These are phyloP conservation scores for Platyrinchus mystaceus DNA, from an alignment of 2,797 vertebrate species.

Conservation along the genomic window DNA sequence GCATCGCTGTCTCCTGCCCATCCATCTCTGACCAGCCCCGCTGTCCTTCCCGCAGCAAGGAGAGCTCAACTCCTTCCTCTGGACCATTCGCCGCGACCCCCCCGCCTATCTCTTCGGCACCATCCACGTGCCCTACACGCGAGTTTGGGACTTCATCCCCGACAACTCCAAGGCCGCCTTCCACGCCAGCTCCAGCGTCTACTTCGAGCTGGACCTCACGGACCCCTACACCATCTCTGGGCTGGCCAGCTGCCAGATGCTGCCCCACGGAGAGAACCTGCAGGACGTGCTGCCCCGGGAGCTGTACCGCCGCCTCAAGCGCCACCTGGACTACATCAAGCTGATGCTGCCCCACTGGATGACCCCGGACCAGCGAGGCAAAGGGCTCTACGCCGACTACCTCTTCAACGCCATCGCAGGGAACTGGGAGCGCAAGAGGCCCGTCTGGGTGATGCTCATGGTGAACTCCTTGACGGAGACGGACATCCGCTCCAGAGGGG, in stretches of 20 bases:
- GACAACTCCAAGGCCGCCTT: constrained; percentile 87
- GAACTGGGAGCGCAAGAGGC: constrained; percentile 89
- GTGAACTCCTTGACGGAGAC: constrained; percentile 88
- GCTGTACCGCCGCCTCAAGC: constrained; percentile 86
- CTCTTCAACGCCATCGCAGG: constrained; percentile 88
- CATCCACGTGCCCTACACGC: constrained; percentile 88
- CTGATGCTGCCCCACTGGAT: constrained; percentile 90
- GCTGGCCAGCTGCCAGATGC: constrained; percentile 86
- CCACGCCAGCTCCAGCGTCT: constrained; percentile 81
- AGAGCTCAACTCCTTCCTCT: constrained; percentile 87
- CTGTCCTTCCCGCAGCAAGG: constrained; percentile 72
- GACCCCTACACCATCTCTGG: constrained; percentile 87
- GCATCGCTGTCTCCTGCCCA: background rate
- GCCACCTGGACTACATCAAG: constrained; percentile 88
- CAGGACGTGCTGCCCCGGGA: constrained; percentile 84
- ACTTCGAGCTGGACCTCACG: constrained; percentile 87
- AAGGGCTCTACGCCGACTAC: constrained; percentile 86
- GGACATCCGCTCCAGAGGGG: constrained; percentile 83
- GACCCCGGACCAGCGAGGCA: constrained; percentile 85
- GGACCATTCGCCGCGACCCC: constrained; percentile 82
- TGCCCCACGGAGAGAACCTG: constrained; percentile 85
- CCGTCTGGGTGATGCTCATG: constrained; percentile 91
- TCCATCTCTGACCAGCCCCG: background rate
- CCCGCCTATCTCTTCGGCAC: constrained; percentile 88
- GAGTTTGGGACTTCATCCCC: constrained; percentile 88